Evolutionary conservation across 2,888 invertebrate genomes (phyloP), one percentile per base, ranked within the genome.

Genomic region (Phasia obesa): DNA sequence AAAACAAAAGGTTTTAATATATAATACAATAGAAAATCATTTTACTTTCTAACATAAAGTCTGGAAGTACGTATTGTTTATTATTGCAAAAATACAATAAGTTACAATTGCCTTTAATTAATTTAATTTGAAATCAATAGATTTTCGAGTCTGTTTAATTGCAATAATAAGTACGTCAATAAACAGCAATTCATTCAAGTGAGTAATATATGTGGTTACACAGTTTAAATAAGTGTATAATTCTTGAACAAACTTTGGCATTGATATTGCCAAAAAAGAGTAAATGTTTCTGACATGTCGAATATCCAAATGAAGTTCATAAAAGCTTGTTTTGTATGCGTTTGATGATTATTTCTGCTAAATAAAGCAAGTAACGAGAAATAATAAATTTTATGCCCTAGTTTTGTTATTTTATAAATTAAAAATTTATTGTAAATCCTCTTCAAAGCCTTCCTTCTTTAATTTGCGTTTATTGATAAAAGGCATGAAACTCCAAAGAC

Each of bases 401-500:
- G 47, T 77, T 13, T 17, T 53, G 13, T 15, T 4, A 19, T 62
- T 67, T 51, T 35, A 35, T 49, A 38, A 2, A 27, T 6, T 21
- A 13, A 5, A 27, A 7, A 44, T 23, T 81, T 47, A 77, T 55
- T 77, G 55, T 4, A 73, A 59, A 62, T 49, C 79, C 44, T 85
- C 76, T 27, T 79, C 79, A 23, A 64, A 35, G 31, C 17, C 51
- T 25, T 88, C 86, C 65, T 87, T 87, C 85, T 87, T 87, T 80
- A 88, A 87, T 85, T 88, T 87, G 70, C 88, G 87, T 81, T 87
- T 88, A 55, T 93, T 92, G 67, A 96, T 94, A 80, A 95, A 93
- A 0, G 97, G 97, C 86, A 96, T 94, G 67, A 95, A 93, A 0
- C 93, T 92, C 97, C 97, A 97, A 17, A 96, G 91, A 2, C 93